A percentile compares a stretch with the other conserved stretches of the same genome.
Evolutionary conservation across 2,888 invertebrate genomes (phyloP).

Genomic region (Leucophora obtusa): DNA sequence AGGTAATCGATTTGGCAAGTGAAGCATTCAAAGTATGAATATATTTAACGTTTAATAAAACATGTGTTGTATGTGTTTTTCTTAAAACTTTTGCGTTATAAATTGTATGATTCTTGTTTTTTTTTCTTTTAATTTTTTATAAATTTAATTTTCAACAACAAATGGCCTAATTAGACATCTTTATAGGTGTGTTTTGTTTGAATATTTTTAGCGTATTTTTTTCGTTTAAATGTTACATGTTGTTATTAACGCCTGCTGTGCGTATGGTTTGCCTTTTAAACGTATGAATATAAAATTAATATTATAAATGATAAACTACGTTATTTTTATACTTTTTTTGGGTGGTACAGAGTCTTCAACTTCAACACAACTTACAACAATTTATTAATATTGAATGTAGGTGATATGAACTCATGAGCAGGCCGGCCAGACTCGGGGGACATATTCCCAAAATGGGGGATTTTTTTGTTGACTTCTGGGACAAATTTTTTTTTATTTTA

Average conservation of each 20-base stretch:
- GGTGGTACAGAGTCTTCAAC: slow-evolving; percentile 45
- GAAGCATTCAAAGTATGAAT: not conserved
- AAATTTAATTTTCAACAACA: slow-evolving; percentile 38
- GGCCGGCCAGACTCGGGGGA: too few relatives aligned
- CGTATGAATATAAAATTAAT: slow-evolving; percentile 25
- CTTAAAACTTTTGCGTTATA: not conserved
- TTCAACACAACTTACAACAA: not conserved
- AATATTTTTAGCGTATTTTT: slow-evolving; percentile 14
- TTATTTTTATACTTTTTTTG: slow-evolving; percentile 22
- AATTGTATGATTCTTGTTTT: slow-evolving; percentile 21
- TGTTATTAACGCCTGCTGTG: slow-evolving; percentile 58
- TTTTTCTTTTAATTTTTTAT: slow-evolving; percentile 7
- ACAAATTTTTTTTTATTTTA: too few relatives aligned
- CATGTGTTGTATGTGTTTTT: slow-evolving; percentile 38
- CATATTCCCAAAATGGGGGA: too few relatives aligned
- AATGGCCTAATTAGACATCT: slow-evolving; percentile 61
- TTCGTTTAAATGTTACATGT: slow-evolving; percentile 25
- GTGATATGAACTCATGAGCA: too few relatives aligned
- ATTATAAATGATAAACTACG: slow-evolving; percentile 6
- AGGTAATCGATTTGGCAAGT: too few relatives aligned
- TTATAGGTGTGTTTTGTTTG: slow-evolving; percentile 61
- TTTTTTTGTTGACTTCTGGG: too few relatives aligned
- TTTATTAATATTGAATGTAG: too few relatives aligned
- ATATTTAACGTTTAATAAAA: slow-evolving; percentile 6
- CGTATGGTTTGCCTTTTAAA: slow-evolving; percentile 17